A percentile compares a stretch with the other conserved stretches of the same genome.
Conservation (phyloP, 1,140 invertebrate species). For the Macrocentrus cingulum region DNA sequence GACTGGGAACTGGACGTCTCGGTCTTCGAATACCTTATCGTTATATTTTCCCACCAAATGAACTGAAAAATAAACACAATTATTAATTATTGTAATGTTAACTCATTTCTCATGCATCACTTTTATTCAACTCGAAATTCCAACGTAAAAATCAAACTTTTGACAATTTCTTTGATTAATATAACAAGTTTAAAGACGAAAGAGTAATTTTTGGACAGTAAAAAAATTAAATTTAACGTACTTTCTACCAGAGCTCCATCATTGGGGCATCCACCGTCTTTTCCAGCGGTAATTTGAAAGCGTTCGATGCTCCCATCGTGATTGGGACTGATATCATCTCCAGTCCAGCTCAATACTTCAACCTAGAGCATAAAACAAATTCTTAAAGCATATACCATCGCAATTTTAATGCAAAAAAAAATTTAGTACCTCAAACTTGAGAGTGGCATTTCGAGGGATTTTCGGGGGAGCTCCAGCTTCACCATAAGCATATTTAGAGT, state of each 20-base stretch:
- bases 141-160: too few species aligned
- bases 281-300: conserved; percentile 70
- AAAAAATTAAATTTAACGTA: conserved; percentile 44
- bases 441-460: conserved; percentile 87
- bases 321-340: conserved; percentile 83
- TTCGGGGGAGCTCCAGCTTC: conserved; percentile 78
- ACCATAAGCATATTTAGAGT: conserved; percentile 91
- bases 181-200: background rate
- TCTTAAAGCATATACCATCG: conserved; percentile 11
- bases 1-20: conserved; percentile 80
- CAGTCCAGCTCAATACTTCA: conserved; percentile 81
- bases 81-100: conserved; percentile 12
- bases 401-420: background rate
- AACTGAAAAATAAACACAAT: conserved; percentile 61
- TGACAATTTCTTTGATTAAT: too few species aligned
- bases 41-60: conserved; percentile 75
- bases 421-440: conserved; percentile 83
- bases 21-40: conserved; percentile 71
- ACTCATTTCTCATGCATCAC: too few species aligned
- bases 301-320: conserved; percentile 83
- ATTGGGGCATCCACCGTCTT: conserved; percentile 70
- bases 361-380: conserved; percentile 61
- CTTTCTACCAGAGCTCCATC: conserved; percentile 78
- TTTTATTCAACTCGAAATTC: too few species aligned
- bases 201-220: conserved; percentile 6